Conservation (phyloP, 2,113 vertebrate genomes). For the Caretta caretta region DNA sequence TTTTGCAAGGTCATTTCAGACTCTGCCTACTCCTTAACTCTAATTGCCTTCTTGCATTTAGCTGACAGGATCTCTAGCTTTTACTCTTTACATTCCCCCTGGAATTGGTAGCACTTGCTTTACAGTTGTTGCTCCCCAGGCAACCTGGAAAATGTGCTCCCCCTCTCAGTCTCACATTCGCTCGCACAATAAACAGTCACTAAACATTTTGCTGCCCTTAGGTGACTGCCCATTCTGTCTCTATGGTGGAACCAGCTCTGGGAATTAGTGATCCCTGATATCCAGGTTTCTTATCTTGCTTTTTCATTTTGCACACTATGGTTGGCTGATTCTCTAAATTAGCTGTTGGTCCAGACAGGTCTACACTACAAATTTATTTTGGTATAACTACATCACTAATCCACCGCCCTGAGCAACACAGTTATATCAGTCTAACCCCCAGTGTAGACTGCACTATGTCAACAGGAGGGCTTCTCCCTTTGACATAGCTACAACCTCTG, state of each 20-base stretch:
- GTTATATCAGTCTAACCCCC: too few relatives aligned
- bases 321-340: background rate
- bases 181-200: background rate
- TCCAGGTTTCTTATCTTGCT: background rate
- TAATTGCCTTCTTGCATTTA: background rate
- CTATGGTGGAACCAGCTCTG: background rate
- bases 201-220: background rate
- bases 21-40: background rate
- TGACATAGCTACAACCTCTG: background rate
- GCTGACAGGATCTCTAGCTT: background rate
- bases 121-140: background rate
- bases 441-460: background rate
- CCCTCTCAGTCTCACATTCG: background rate
- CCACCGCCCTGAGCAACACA: background rate
- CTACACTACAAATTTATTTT: background rate
- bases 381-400: background rate
- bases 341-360: background rate
- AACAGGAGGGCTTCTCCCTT: background rate
- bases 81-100: background rate
- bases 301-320: background rate
- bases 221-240: background rate
- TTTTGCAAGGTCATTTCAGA: background rate
- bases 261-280: accelerated
- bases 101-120: background rate
- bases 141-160: background rate